Evolutionary conservation across 2,888 invertebrate genomes (phyloP), one percentile per base, ranked within the genome.

Genomic region (Icerya purchasi): DNA sequence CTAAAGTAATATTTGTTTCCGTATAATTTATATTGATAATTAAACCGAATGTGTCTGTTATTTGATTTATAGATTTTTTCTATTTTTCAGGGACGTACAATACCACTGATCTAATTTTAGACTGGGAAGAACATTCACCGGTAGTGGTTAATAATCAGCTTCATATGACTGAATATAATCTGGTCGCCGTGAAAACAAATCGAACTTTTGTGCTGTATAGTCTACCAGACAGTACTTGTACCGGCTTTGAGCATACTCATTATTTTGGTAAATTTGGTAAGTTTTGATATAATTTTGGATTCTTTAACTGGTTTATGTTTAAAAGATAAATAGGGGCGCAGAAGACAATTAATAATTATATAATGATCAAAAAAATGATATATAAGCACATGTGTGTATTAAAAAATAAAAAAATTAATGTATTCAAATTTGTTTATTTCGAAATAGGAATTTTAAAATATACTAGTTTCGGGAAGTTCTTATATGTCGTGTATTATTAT

Each of bases 101-200:
- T 68, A 80, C 82, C 0, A 81, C 81, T 18, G 83, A 84, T 65
- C 74, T 89, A 67, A 73, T 80, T 18, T 70, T 89, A 21, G 77
- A 79, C 69, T 89, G 89, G 88, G 86, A 86, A 68, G 76, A 78
- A 57, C 76, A 78, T 62, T 77, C 77, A 58, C 85, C 87, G 1
- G 83, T 87, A 18, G 79, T 83, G 21, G 75, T 87, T 54, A 85
- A 86, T 22, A 77, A 81, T 0, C 83, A 84, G 64, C 71, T 88
- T 57, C 86, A 87, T 69, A 73, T 89, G 57, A 86, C 88, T 0
- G 89, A 89, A 71, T 89, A 86, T 68, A 77, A 81, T 51, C 73
- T 88, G 20, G 75, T 81, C 55, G 78, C 78, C 62, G 80, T 76
- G 66, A 84, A 82, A 81, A 81, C 81, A 0, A 84, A 85, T 68